Conservation (phyloP, 2,888 invertebrate species). For the Tyria jacobaeae region DNA sequence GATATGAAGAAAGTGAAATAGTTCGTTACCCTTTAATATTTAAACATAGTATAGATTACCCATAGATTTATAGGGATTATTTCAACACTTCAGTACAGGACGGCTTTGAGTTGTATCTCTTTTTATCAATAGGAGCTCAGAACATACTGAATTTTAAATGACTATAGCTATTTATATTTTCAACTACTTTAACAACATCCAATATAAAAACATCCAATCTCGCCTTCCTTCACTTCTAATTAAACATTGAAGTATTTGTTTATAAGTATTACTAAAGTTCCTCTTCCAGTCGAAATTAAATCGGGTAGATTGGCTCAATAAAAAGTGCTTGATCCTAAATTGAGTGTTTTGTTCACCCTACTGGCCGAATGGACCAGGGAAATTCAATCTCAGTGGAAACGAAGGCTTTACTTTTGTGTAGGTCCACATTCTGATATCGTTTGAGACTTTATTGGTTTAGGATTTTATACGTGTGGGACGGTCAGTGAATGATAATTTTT, state of each 20-base stretch:
- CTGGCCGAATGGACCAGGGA: constrained; percentile 52
- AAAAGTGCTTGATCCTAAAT: constrained; percentile 67
- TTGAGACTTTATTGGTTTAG: constrained; percentile 53
- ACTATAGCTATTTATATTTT: background rate
- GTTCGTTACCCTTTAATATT: no score
- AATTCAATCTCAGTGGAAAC: constrained; percentile 54
- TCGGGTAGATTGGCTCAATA: constrained; percentile 56
- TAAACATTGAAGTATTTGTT: constrained; percentile 23
- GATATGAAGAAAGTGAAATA: no score
- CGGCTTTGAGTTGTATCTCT: no score
- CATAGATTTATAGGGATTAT: no score
- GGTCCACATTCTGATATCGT: constrained; percentile 40
- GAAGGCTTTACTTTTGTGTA: constrained; percentile 46
- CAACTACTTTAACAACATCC: constrained; percentile 4
- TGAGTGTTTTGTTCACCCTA: constrained; percentile 69
- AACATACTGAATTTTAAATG: background rate
- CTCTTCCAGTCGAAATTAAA: constrained; percentile 44
- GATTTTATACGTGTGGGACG: constrained; percentile 45
- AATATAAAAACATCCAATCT: no score
- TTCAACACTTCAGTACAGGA: no score
- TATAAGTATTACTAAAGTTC: constrained; percentile 36
- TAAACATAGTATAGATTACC: no score
- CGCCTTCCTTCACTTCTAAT: constrained; percentile 12
- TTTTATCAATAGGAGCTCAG: no score
- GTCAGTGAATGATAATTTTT: constrained; percentile 48